Conservation (phyloP, 2,888 invertebrate species). For the Eupithecia centaureata region DNA sequence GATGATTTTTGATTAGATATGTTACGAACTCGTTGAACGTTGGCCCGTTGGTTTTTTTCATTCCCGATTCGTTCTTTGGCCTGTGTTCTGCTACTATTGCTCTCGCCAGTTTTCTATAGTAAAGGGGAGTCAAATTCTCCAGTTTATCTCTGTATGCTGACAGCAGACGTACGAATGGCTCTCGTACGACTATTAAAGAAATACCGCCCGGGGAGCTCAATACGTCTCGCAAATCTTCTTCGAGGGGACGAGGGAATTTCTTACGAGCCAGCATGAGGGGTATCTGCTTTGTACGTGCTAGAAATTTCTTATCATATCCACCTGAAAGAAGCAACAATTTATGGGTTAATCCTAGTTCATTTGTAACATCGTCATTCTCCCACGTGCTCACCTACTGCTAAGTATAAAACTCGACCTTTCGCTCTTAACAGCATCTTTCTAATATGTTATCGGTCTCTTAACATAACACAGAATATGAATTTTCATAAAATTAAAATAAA, state of each 20-base stretch:
- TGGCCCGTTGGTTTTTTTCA: slow-evolving; percentile 78
- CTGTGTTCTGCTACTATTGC: slow-evolving; percentile 86
- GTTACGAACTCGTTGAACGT: slow-evolving; percentile 89
- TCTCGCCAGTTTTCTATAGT: slow-evolving; percentile 87
- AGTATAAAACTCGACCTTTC: background rate
- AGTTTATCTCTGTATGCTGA: slow-evolving; percentile 90
- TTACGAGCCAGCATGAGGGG: slow-evolving; percentile 87
- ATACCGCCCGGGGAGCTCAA: slow-evolving; percentile 84
- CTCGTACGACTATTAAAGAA: slow-evolving; percentile 88
- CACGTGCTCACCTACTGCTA: background rate
- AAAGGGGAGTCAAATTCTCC: slow-evolving; percentile 87
- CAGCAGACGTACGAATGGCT: slow-evolving; percentile 88
- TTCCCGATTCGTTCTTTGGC: slow-evolving; percentile 61
- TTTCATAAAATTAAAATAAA: background rate
- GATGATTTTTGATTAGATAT: slow-evolving; percentile 86
- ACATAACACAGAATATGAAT: background rate
- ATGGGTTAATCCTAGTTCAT: background rate
- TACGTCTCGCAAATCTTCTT: slow-evolving; percentile 85
- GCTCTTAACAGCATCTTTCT: background rate
- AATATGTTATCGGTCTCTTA: background rate
- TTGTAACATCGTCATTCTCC: background rate
- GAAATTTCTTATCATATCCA: slow-evolving; percentile 84
- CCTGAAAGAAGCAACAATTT: slow-evolving; percentile 63
- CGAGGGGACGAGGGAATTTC: slow-evolving; percentile 87
- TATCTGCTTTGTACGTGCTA: slow-evolving; percentile 84